These are phyloP conservation scores for Crocidura indochinensis DNA, from an alignment of 2,797 vertebrate genomes.

Conservation along the genomic window DNA sequence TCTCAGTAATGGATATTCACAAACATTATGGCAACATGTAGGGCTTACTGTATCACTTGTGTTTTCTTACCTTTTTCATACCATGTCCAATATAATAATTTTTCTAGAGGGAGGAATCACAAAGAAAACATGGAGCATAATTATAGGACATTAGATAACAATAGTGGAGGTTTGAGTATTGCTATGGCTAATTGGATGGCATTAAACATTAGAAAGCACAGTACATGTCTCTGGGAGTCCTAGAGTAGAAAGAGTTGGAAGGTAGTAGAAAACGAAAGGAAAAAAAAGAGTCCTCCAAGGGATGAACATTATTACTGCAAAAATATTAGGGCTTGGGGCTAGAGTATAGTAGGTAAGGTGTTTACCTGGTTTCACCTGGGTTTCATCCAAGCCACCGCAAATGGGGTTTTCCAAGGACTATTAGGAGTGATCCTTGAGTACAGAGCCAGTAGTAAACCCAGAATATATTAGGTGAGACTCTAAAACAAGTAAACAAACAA, in stretches of 20 bases:
- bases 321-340: background rate
- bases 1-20: background rate
- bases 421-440: no score
- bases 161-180: background rate
- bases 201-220: conserved; percentile 1
- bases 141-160: background rate
- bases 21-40: background rate
- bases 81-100: background rate
- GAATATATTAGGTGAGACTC: no score
- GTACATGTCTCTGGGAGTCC: background rate
- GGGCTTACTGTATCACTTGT: background rate
- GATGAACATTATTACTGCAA: background rate
- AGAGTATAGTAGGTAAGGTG: no score
- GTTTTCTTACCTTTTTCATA: background rate
- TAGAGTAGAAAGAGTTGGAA: background rate
- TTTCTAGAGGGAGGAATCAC: background rate
- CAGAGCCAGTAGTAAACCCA: no score
- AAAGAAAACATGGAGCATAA: background rate
- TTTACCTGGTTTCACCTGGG: no score
- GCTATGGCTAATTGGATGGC: conserved; percentile 10
- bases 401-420: no score
- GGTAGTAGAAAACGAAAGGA: background rate
- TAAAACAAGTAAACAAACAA: no score
- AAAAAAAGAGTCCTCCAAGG: background rate
- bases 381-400: no score